Conservation (phyloP, 2,888 invertebrate genomes). For the Amiota communis region DNA sequence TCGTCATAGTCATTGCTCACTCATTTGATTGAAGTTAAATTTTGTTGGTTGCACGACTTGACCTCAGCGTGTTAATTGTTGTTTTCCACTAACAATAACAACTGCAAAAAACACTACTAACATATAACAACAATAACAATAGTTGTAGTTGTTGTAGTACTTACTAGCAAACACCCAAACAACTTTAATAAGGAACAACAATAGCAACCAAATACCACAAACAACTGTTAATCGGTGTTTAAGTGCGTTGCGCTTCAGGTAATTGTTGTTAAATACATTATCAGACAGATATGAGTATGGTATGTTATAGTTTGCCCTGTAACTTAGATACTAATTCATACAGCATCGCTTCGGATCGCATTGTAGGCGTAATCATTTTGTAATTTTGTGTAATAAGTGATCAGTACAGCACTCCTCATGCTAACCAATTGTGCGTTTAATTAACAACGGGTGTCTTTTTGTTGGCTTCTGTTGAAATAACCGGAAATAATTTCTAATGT, state of each 20-base stretch:
- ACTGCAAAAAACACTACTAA: conserved; percentile 39
- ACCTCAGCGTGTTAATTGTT: conserved; percentile 58
- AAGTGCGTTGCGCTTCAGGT: conserved; percentile 46
- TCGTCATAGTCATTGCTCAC: background rate
- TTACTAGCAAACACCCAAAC: too few relatives aligned
- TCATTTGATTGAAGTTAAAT: background rate
- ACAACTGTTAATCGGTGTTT: conserved; percentile 51
- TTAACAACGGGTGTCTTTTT: conserved; percentile 49
- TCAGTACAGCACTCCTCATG: conserved; percentile 21
- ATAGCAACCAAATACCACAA: conserved; percentile 26
- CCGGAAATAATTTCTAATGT: conserved; percentile 39
- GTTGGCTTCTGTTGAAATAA: conserved; percentile 37
- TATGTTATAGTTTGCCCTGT: background rate
- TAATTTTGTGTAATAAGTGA: conserved; percentile 9
- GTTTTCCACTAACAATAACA: conserved; percentile 40
- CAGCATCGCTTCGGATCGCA: too few relatives aligned
- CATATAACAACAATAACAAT: conserved; percentile 8
- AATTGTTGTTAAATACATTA: conserved; percentile 3
- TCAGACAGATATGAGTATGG: conserved; percentile 37
- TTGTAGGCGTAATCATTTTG: background rate
- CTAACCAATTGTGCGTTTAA: conserved; percentile 50
- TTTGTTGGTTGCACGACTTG: conserved; percentile 47
- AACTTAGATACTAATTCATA: background rate
- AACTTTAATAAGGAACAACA: conserved; percentile 21
- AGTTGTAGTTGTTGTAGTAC: background rate